Percentiles rank a stretch among this genome's conserved stretches.
These are phyloP conservation scores for Volucella zonaria DNA, from an alignment of 2,888 invertebrate genomes.

Conservation along the genomic window DNA sequence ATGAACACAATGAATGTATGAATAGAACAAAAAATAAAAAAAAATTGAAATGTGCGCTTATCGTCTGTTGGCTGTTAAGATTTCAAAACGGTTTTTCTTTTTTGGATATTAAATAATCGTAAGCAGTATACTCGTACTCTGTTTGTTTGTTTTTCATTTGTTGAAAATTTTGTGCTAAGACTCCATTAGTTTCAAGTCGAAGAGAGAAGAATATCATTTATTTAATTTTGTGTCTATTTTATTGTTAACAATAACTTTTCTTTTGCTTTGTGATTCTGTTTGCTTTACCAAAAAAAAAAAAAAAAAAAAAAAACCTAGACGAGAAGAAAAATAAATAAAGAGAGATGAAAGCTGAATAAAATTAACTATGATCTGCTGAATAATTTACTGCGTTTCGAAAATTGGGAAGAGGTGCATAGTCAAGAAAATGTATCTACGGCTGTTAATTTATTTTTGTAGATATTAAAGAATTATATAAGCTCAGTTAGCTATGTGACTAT, in stretches of 20 bases:
- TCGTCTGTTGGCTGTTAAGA: constrained; percentile 11
- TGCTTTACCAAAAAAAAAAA: constrained; percentile 40
- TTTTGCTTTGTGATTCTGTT: constrained; percentile 43
- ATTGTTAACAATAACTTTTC: constrained; percentile 13
- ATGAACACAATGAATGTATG: constrained; percentile 8
- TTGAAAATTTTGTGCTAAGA: constrained; percentile 29
- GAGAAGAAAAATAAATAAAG: no score
- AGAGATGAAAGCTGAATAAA: no score
- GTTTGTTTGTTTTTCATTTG: not conserved
- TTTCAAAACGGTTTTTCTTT: not conserved
- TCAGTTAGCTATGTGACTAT: no score
- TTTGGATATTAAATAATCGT: not conserved
- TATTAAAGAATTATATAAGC: no score
- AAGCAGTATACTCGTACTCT: not conserved
- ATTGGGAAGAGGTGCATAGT: no score
- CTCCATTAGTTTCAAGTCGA: not conserved
- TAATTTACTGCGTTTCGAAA: no score
- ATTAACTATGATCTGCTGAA: no score
- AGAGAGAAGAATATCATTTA: not conserved
- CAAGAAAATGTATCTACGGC: no score
- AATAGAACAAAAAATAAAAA: not conserved
- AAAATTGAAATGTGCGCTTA: not conserved
- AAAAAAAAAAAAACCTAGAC: not conserved
- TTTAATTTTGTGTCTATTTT: not conserved
- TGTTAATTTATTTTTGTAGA: no score